Conservation (phyloP, 2,113 vertebrate species). For the Clupea harengus region DNA sequence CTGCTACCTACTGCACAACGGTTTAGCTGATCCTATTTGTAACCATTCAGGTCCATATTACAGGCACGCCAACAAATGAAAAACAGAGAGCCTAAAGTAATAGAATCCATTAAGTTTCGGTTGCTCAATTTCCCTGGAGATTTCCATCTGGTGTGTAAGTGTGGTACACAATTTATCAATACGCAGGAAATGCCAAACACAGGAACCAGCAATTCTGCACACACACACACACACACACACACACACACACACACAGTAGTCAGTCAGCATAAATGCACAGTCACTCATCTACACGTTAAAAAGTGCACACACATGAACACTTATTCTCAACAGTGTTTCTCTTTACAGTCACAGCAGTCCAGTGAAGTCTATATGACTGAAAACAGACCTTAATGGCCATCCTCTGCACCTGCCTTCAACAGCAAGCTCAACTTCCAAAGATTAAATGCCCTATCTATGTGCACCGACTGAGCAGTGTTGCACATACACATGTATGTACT, state of each 20-base stretch:
- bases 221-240: not conserved
- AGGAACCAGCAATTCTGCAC: slow-evolving; percentile 10
- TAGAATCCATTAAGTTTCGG: slow-evolving; percentile 29
- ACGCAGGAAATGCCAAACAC: slow-evolving; percentile 31
- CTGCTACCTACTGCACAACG: not conserved
- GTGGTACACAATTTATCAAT: slow-evolving; percentile 35
- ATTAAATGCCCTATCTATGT: too few species aligned
- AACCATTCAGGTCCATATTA: slow-evolving; percentile 29
- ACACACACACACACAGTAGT: not conserved
- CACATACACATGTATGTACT: slow-evolving; percentile 25
- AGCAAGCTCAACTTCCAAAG: slow-evolving; percentile 21
- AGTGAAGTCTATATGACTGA: not conserved
- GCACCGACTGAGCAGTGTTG: too few species aligned
- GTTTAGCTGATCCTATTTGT: slow-evolving; percentile 18
- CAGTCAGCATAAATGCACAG: not conserved
- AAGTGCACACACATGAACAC: not conserved
- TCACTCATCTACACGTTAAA: not conserved
- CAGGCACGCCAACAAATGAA: slow-evolving; percentile 20
- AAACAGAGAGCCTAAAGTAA: slow-evolving; percentile 23
- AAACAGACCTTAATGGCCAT: slow-evolving; percentile 38
- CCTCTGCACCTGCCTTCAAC: slow-evolving; percentile 45
- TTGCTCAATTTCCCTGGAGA: slow-evolving; percentile 44
- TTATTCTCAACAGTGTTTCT: slow-evolving; percentile 8
- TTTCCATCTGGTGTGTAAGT: slow-evolving; percentile 31
- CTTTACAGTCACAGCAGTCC: slow-evolving; percentile 8